phyloP scores from a whole-genome alignment of 2,888 invertebrate genomes.

The Phrixothrix hirtus region DNA sequence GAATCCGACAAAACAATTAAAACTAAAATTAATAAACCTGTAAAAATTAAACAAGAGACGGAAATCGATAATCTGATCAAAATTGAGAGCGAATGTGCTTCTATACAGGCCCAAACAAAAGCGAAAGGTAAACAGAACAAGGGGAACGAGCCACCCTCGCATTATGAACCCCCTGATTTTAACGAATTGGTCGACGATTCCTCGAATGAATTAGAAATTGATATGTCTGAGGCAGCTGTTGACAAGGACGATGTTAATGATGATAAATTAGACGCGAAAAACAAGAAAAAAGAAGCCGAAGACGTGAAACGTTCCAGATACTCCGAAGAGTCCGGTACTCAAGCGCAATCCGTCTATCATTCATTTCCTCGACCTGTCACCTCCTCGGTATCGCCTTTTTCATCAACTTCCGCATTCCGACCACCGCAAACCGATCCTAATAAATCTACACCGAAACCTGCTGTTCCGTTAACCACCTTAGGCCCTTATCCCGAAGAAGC shows the following conservation, averaged over 20 bases:
- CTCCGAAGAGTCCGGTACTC: slow-evolving; percentile 28
- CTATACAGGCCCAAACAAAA: slow-evolving; percentile 54
- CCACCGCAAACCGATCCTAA: slow-evolving; percentile 59
- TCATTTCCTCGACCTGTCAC: slow-evolving; percentile 53
- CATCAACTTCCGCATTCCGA: slow-evolving; percentile 78
- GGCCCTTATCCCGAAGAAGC: slow-evolving; percentile 72
- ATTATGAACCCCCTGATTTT: slow-evolving; percentile 74
- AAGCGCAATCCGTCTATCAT: slow-evolving; percentile 43
- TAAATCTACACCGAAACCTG: slow-evolving; percentile 47
- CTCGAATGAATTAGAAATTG: slow-evolving; percentile 77
- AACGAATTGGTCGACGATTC: slow-evolving; percentile 78
- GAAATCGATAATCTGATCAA: slow-evolving; percentile 45
- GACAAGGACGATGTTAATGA: slow-evolving; percentile 64
- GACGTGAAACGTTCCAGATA: slow-evolving; percentile 54
- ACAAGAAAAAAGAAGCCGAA: slow-evolving; percentile 59
- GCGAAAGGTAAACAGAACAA: slow-evolving; percentile 35
- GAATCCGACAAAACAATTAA: slow-evolving; percentile 40
- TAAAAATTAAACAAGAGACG: slow-evolving; percentile 47
- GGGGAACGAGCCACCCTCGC: slow-evolving; percentile 53
- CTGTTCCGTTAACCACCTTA: slow-evolving; percentile 53
- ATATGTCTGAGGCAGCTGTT: slow-evolving; percentile 73
- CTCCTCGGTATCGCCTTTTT: slow-evolving; percentile 66
- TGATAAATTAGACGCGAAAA: slow-evolving; percentile 58
- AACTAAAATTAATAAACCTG: slow-evolving; percentile 39
- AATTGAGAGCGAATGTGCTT: slow-evolving; percentile 59